phyloP scores from a whole-genome alignment of 2,888 invertebrate species.

The Scaptodrosophila latifasciaeformis region DNA sequence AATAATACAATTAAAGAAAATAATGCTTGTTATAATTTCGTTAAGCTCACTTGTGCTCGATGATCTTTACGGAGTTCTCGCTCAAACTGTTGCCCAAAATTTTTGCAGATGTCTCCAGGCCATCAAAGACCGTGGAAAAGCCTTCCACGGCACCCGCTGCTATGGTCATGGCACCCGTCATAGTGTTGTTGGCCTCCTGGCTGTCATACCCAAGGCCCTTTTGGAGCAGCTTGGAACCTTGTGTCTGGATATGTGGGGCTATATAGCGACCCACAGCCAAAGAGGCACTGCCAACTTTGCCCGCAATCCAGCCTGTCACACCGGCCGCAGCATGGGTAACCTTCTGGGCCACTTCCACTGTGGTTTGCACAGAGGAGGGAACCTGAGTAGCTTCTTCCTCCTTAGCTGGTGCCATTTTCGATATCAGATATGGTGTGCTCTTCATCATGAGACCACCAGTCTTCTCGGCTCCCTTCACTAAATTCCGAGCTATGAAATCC shows the following conservation, averaged over 20 bases:
- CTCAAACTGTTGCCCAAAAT: conserved; percentile 80
- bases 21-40: too few relatives aligned
- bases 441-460: conserved; percentile 79
- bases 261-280: conserved; percentile 80
- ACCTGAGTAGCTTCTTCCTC: conserved; percentile 75
- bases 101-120: conserved; percentile 82
- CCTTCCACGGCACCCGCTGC: conserved; percentile 84
- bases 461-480: conserved; percentile 81
- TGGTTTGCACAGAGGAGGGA: conserved; percentile 76
- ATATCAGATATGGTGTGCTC: conserved; percentile 79
- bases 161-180: conserved; percentile 79
- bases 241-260: conserved; percentile 82
- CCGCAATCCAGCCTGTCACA: conserved; percentile 80
- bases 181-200: conserved; percentile 77
- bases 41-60: conserved; percentile 81
- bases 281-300: conserved; percentile 81
- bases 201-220: conserved; percentile 77
- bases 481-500: conserved; percentile 80
- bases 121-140: conserved; percentile 82
- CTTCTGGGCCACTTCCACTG: conserved; percentile 80
- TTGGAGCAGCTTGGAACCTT: conserved; percentile 79
- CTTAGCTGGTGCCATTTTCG: conserved; percentile 76
- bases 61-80: conserved; percentile 84
- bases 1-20: not conserved
- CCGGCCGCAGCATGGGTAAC: conserved; percentile 82